phyloP scores from a whole-genome alignment of 2,797 vertebrate species.

The Hephaestus fuliginosus region DNA sequence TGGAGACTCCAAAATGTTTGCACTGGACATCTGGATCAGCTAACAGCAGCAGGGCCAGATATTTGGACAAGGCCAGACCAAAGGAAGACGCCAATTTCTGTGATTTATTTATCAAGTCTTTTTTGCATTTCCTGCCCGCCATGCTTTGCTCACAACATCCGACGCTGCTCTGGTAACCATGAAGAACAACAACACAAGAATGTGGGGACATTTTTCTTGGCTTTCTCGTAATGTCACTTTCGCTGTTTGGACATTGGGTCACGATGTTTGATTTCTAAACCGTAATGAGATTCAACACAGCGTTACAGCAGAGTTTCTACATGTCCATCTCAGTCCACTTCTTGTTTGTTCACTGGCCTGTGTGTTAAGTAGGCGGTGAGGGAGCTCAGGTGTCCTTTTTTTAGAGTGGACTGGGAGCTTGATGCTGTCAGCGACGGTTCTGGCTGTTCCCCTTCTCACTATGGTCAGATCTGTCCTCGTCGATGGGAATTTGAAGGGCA shows the following conservation, averaged over 20 bases:
- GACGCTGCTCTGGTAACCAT: slow-evolving; percentile 43
- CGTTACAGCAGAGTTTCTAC: neutral
- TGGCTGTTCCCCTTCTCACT: slow-evolving; percentile 35
- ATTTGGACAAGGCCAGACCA: slow-evolving; percentile 60
- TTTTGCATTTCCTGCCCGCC: slow-evolving; percentile 64
- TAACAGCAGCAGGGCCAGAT: slow-evolving; percentile 54
- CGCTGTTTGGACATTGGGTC: slow-evolving; percentile 24
- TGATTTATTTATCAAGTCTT: slow-evolving; percentile 77
- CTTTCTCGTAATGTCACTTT: slow-evolving; percentile 26
- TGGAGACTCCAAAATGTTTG: slow-evolving; percentile 43
- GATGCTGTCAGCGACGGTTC: slow-evolving; percentile 28
- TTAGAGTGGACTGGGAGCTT: slow-evolving; percentile 39
- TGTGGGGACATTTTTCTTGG: slow-evolving; percentile 47
- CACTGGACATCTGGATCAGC: slow-evolving; percentile 70
- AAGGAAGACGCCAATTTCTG: slow-evolving; percentile 68
- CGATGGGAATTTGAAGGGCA: slow-evolving; percentile 67
- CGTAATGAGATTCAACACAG: neutral
- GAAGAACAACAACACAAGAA: slow-evolving; percentile 63
- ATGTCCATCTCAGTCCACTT: slow-evolving; percentile 10
- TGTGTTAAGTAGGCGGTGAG: slow-evolving; percentile 49
- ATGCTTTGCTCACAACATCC: slow-evolving; percentile 63
- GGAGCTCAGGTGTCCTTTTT: slow-evolving; percentile 68
- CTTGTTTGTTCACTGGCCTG: slow-evolving; percentile 65
- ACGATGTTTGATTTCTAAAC: neutral
- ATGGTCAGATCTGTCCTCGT: slow-evolving; percentile 61